These are phyloP conservation scores for Eupleurogrammus muticus DNA, from an alignment of 2,797 vertebrate species.

Conservation along the genomic window DNA sequence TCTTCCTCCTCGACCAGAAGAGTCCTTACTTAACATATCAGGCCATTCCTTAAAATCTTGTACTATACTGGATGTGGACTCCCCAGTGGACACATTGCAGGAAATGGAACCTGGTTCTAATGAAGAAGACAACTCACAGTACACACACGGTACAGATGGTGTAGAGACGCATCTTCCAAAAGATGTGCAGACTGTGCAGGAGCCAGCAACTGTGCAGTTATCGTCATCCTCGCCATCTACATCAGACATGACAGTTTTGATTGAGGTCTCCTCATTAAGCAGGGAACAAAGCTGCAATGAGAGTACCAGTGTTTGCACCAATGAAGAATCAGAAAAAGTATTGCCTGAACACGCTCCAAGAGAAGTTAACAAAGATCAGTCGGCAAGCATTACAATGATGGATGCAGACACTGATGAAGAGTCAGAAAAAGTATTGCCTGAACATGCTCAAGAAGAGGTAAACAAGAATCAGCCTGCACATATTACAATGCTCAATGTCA, in stretches of 20 bases:
- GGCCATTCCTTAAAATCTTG: slow-evolving; percentile 10
- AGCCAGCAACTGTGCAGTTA: slow-evolving; percentile 16
- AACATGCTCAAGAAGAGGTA: slow-evolving; percentile 16
- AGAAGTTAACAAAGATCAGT: slow-evolving; percentile 30
- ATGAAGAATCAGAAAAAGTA: not conserved
- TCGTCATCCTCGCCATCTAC: slow-evolving; percentile 14
- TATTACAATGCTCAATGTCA: too few relatives aligned
- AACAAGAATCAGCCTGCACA: slow-evolving; percentile 30
- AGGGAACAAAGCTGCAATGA: not conserved
- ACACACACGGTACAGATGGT: not conserved
- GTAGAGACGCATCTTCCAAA: slow-evolving; percentile 28
- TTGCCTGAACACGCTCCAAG: slow-evolving; percentile 21
- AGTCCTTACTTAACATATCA: slow-evolving; percentile 9
- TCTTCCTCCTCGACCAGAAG: slow-evolving; percentile 19
- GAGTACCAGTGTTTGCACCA: slow-evolving; percentile 1
- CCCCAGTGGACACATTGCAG: slow-evolving; percentile 2
- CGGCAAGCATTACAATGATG: slow-evolving; percentile 10
- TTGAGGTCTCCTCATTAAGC: slow-evolving; percentile 10
- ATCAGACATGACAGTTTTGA: not conserved
- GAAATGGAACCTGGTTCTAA: slow-evolving; percentile 17
- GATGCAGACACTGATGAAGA: not conserved
- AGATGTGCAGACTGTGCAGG: slow-evolving; percentile 19
- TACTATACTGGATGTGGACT: slow-evolving; percentile 10
- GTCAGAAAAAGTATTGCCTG: slow-evolving; percentile 12
- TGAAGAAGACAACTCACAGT: slow-evolving; percentile 29